These are phyloP conservation scores for Mimachlamys varia DNA, from an alignment of 2,888 invertebrate species.

Conservation along the genomic window DNA sequence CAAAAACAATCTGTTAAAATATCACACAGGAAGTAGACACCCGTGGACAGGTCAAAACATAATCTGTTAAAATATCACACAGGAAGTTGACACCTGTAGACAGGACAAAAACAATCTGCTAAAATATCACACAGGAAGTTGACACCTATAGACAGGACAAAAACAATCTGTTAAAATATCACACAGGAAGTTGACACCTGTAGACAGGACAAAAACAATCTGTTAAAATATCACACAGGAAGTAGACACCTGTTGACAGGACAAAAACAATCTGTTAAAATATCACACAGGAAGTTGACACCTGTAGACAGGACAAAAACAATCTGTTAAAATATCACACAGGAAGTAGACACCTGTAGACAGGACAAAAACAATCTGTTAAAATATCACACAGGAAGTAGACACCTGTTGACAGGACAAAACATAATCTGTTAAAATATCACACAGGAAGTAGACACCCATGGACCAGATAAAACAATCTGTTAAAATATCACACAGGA, in stretches of 20 bases:
- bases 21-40: background rate
- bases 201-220: too few relatives aligned
- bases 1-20: background rate
- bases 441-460: too few relatives aligned
- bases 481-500: too few relatives aligned
- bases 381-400: too few relatives aligned
- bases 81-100: too few relatives aligned
- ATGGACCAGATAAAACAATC: too few relatives aligned
- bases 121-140: too few relatives aligned
- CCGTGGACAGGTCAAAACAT: background rate
- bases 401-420: too few relatives aligned
- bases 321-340: background rate
- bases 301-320: background rate
- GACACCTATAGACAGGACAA: too few relatives aligned
- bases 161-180: slow-evolving; percentile 39
- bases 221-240: slow-evolving; percentile 63
- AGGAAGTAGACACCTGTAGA: background rate
- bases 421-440: too few relatives aligned
- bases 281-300: background rate
- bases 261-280: background rate
- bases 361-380: background rate
- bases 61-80: too few relatives aligned
- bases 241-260: slow-evolving; percentile 61
- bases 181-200: slow-evolving; percentile 63
- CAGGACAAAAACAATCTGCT: too few relatives aligned